Conservation (phyloP, 2,113 vertebrate species). For the Clinocottus analis region DNA sequence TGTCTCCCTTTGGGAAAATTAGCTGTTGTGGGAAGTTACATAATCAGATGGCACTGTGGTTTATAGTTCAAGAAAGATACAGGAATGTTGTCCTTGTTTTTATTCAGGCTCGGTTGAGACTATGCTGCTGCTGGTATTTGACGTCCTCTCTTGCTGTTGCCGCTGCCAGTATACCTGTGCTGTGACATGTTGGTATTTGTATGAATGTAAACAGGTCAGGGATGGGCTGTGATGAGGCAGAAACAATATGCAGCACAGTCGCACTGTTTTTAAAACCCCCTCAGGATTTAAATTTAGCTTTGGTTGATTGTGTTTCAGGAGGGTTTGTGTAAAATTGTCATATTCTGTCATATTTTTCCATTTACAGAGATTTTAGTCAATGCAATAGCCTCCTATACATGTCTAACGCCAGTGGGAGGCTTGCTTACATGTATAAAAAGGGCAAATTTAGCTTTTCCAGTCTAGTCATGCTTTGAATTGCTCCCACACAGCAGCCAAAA, state of each 20-base stretch:
- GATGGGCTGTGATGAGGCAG: slow-evolving; percentile 39
- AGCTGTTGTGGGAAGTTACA: slow-evolving; percentile 33
- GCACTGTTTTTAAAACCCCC: slow-evolving; percentile 7
- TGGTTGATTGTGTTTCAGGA: not conserved
- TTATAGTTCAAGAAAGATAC: slow-evolving; percentile 23
- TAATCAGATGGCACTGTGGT: slow-evolving; percentile 15
- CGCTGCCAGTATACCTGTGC: slow-evolving; percentile 60
- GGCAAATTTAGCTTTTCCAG: slow-evolving; percentile 48
- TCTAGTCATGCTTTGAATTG: slow-evolving; percentile 71
- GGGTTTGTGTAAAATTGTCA: too few species aligned
- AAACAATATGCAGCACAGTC: slow-evolving; percentile 14
- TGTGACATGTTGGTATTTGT: slow-evolving; percentile 75
- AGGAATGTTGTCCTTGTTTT: slow-evolving; percentile 52
- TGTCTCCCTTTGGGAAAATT: slow-evolving; percentile 30
- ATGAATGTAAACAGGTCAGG: slow-evolving; percentile 73
- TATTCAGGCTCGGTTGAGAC: slow-evolving; percentile 29
- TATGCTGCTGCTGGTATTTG: slow-evolving; percentile 56
- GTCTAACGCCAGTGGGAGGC: not conserved
- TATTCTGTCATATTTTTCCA: not conserved
- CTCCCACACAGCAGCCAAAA: slow-evolving; percentile 64
- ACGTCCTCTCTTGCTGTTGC: slow-evolving; percentile 31
- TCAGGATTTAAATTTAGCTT: not conserved
- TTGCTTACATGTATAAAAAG: slow-evolving; percentile 45
- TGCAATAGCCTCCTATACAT: not conserved
- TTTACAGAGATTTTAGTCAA: not conserved